A percentile compares a stretch with the other conserved stretches of the same genome.
phyloP scores from a whole-genome alignment of 2,888 invertebrate species.

The Bimastos eiseni region DNA sequence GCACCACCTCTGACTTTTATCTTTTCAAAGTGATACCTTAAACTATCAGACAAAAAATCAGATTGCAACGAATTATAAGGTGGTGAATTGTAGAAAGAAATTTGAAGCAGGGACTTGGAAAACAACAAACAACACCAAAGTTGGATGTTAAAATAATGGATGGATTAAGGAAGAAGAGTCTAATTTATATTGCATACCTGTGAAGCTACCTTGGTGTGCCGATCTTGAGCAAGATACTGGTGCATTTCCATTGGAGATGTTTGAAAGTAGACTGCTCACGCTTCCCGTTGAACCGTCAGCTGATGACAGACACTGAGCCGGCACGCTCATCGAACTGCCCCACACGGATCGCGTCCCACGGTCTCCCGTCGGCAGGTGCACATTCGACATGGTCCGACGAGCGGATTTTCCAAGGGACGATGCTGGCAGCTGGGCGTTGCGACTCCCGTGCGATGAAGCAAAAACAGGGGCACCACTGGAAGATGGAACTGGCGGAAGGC shows the following conservation, averaged over 20 bases:
- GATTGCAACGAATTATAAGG: too few species aligned
- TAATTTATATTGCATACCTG: neutral
- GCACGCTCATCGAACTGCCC: slow-evolving; percentile 21
- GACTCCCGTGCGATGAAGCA: neutral
- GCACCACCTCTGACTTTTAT: too few species aligned
- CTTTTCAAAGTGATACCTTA: too few species aligned
- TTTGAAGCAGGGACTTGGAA: too few species aligned
- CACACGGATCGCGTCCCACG: neutral
- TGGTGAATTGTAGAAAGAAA: too few species aligned
- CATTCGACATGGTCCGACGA: slow-evolving; percentile 23
- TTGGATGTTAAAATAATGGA: too few species aligned
- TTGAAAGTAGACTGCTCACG: slow-evolving; percentile 17
- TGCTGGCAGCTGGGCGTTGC: neutral
- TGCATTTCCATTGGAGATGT: slow-evolving; percentile 15
- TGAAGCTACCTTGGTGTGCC: neutral
- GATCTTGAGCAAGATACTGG: slow-evolving; percentile 4
- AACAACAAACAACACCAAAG: too few species aligned
- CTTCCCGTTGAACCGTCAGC: neutral
- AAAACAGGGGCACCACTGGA: neutral
- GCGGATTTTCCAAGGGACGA: slow-evolving; percentile 1
- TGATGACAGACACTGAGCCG: slow-evolving; percentile 6
- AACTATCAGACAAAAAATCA: too few species aligned
- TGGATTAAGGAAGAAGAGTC: neutral
- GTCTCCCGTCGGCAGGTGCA: neutral
- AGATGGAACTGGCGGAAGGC: slow-evolving; percentile 17